Base-by-base conservation (phyloP, 2,113 vertebrate species). In the Spea multiplicata region DNA sequence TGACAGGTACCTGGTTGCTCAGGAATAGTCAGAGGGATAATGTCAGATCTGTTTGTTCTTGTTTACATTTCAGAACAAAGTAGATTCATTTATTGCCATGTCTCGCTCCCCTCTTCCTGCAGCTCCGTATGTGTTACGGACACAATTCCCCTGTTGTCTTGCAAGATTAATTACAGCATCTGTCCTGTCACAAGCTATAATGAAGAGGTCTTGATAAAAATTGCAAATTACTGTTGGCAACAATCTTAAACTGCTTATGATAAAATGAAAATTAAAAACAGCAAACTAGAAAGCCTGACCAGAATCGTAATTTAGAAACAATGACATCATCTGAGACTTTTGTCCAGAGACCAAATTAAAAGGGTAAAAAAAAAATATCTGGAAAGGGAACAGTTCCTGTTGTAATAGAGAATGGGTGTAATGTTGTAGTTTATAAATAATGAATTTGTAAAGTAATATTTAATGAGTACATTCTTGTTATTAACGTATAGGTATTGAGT, bases 191-290 rank as follows among this genome's bases (percentile, higher is more conserved):
- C 94, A 94, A 94, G 92, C 92, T 92, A 87, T 93, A 94, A 95
- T 94, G 94, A 94, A 96, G 96, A 95, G 94, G 94, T 95, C 95
- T 93, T 95, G 93, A 90, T 94, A 92, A 96, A 96, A 96, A 95
- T 93, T 94, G 94, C 95, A 98, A 97, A 98, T 95, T 96, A 96
- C 94, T 91, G 86, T 92, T 96, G 96, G 95, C 95, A 98, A 97
- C 94, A 93, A 93, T 94, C 94, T 97, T 96, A 94, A 97, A 97
- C 95, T 94, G 92, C 93, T 96, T 98, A 96, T 96, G 95, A 98
- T 97, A 95, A 97, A 97, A 98, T 94, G 93, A 98, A 99, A 98
- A 98, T 98, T 95, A 97, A 97, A 97, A 97, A 88, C 95, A 94
- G 94, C 94, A 93, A 97, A 94, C 92, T 49, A 55, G 92, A 91